Percentiles rank a stretch among this genome's conserved stretches.
Conservation (phyloP, 2,113 vertebrate species). For the Toxotes jaculatrix region DNA sequence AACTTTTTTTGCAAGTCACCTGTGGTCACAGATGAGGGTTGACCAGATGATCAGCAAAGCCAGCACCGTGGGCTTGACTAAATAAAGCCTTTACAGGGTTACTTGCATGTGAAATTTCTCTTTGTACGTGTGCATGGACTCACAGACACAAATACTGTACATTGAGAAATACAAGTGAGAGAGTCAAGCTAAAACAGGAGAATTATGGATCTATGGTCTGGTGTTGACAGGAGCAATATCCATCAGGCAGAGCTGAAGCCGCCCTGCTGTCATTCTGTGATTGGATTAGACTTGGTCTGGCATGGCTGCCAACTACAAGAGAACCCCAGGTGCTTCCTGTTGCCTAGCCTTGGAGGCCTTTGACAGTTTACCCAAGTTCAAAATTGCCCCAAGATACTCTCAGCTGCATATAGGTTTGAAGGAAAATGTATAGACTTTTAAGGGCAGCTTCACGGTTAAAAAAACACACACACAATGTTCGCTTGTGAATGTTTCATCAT, state of each 20-base stretch:
- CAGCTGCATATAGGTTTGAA: conserved; percentile 9
- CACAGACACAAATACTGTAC: conserved; percentile 1
- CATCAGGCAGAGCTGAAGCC: conserved; percentile 57
- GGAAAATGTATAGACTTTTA: background rate
- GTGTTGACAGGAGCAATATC: conserved; percentile 73
- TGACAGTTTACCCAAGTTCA: conserved; percentile 46
- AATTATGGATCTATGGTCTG: conserved; percentile 28
- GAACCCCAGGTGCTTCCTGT: conserved; percentile 74
- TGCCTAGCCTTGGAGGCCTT: conserved; percentile 51
- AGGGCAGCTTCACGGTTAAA: background rate
- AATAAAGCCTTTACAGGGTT: background rate
- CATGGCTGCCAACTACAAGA: conserved; percentile 50
- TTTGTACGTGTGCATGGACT: background rate
- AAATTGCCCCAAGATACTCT: conserved; percentile 29
- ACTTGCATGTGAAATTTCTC: background rate
- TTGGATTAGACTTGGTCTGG: conserved; percentile 67
- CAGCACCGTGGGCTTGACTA: conserved; percentile 51
- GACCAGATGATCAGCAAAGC: conserved; percentile 1
- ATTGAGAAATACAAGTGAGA: conserved; percentile 31
- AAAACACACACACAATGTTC: background rate
- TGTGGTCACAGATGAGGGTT: background rate
- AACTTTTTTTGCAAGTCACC: background rate
- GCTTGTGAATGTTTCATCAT: conserved; percentile 11
- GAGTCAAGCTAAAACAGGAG: conserved; percentile 23
- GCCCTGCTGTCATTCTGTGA: conserved; percentile 69